A percentile compares a stretch with the other conserved stretches of the same genome.
Conservation (phyloP, 1,140 invertebrate genomes). For the Notospermus geniculatus region DNA sequence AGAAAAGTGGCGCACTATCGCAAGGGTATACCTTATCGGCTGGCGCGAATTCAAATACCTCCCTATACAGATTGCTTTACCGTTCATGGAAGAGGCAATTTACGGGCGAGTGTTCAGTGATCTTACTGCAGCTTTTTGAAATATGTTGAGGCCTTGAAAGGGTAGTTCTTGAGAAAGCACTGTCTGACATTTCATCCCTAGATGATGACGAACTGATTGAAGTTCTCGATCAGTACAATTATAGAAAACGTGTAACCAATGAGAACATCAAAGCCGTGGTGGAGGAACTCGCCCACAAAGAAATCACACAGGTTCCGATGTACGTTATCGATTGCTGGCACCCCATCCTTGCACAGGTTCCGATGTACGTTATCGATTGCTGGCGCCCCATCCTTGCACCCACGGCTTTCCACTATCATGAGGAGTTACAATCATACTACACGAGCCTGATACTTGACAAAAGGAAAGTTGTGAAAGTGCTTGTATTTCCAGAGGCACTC, state of each 20-base stretch:
- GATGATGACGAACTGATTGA: neutral
- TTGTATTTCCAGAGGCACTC: neutral
- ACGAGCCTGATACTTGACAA: neutral
- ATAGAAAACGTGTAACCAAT: neutral
- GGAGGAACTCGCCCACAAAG: neutral
- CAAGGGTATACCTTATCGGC: slow-evolving; percentile 2
- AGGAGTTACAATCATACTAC: neutral
- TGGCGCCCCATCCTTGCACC: neutral
- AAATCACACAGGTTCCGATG: neutral
- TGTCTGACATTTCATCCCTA: no score
- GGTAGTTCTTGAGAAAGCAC: neutral
- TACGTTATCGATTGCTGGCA: neutral
- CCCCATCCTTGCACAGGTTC: neutral
- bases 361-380: neutral
- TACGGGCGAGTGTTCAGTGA: neutral
- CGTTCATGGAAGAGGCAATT: neutral
- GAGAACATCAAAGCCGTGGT: neutral
- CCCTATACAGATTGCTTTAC: neutral
- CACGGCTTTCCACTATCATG: neutral
- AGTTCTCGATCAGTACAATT: neutral
- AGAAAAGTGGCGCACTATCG: slow-evolving; percentile 7
- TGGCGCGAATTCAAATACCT: slow-evolving; percentile 4
- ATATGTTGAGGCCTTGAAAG: neutral
- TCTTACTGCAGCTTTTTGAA: neutral
- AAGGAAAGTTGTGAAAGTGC: neutral